phyloP scores from a whole-genome alignment of 2,888 invertebrate species.

The Hoplodrina blanda region DNA sequence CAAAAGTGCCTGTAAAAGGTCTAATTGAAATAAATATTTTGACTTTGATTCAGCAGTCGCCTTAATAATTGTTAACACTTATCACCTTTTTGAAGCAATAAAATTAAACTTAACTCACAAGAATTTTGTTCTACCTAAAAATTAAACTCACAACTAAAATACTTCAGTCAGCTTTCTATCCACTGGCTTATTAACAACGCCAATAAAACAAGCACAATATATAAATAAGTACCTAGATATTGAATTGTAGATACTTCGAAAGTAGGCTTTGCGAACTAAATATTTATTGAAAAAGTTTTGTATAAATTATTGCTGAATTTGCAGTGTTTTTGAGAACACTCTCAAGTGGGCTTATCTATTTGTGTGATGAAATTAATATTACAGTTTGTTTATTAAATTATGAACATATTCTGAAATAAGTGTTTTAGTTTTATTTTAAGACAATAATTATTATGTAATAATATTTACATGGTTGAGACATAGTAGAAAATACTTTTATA shows the following conservation, averaged over 20 bases:
- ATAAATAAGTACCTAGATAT: conserved; percentile 10
- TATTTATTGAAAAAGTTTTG: conserved; percentile 63
- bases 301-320: conserved; percentile 41
- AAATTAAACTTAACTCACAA: too few species aligned
- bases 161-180: background rate
- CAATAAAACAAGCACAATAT: conserved; percentile 7
- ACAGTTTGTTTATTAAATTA: background rate
- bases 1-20: too few species aligned
- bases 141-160: background rate
- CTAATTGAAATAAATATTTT: too few species aligned
- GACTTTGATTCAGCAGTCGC: too few species aligned
- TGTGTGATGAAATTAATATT: conserved; percentile 6
- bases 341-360: conserved; percentile 28
- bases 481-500: too few species aligned
- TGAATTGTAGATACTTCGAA: conserved; percentile 34
- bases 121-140: background rate
- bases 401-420: background rate
- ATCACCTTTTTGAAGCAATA: too few species aligned
- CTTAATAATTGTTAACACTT: too few species aligned
- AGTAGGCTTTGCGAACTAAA: conserved; percentile 51
- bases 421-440: background rate
- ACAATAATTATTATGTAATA: too few species aligned
- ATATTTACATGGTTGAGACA: too few species aligned
- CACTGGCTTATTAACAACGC: background rate
- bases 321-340: conserved; percentile 22